phyloP scores from a whole-genome alignment of 2,888 invertebrate species.

The Pterobdella sp. region DNA sequence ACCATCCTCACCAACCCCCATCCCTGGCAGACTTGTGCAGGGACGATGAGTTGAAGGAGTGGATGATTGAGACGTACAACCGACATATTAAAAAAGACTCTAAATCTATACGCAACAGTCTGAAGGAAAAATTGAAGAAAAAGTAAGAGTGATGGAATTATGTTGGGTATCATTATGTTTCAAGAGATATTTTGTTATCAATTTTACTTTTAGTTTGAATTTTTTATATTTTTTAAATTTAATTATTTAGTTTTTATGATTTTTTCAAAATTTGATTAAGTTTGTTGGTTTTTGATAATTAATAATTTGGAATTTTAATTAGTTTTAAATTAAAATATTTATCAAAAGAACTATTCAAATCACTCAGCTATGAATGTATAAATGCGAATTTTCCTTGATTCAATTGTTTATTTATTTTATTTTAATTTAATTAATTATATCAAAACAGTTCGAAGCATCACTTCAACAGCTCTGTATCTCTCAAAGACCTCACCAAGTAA shows the following conservation, averaged over 20 bases:
- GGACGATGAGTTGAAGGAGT: constrained; percentile 9
- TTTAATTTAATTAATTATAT: neutral
- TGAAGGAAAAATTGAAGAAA: neutral
- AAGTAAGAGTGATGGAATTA: neutral
- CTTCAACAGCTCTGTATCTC: constrained; percentile 22
- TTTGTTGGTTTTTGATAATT: too few species aligned
- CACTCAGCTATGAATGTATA: too few species aligned
- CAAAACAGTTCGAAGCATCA: neutral
- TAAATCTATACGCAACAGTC: neutral
- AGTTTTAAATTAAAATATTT: too few species aligned
- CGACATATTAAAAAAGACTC: neutral
- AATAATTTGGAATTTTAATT: too few species aligned
- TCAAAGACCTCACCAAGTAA: constrained; percentile 21
- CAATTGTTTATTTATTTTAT: neutral
- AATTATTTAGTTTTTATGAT: too few species aligned
- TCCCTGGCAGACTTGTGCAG: constrained; percentile 11
- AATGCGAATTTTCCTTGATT: too few species aligned
- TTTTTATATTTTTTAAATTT: neutral
- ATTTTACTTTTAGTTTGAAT: neutral
- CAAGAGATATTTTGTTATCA: too few species aligned
- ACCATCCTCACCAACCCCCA: neutral
- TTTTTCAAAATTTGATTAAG: too few species aligned
- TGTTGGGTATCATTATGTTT: too few species aligned
- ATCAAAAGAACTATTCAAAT: too few species aligned
- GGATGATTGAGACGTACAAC: constrained; percentile 7